Conservation (phyloP, 2,113 vertebrate species). For the Pongo pygmaeus region DNA sequence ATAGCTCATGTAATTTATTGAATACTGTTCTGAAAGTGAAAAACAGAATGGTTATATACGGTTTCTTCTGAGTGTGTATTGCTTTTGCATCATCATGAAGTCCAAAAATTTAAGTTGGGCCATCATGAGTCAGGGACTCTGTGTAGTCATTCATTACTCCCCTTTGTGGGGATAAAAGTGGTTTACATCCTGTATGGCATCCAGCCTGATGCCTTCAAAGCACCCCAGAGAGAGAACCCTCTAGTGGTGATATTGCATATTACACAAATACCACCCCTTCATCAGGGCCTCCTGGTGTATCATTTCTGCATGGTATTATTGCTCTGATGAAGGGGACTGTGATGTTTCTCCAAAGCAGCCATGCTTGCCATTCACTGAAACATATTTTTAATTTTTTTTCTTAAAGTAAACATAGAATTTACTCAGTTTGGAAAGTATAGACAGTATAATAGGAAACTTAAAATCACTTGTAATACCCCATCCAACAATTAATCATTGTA, state of each 20-base stretch:
- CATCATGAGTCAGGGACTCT: neutral
- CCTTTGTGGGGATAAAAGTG: neutral
- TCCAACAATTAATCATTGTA: neutral
- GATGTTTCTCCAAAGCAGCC: neutral
- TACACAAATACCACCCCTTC: neutral
- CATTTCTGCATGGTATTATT: neutral
- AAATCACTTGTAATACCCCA: neutral
- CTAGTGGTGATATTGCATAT: neutral
- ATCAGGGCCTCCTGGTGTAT: accelerated
- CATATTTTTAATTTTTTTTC: neutral
- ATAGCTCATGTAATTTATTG: neutral
- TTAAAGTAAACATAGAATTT: neutral
- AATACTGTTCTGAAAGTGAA: neutral
- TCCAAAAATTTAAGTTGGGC: neutral
- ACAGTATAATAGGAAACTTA: neutral
- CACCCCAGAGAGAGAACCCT: neutral
- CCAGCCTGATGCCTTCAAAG: neutral
- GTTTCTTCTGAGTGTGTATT: neutral
- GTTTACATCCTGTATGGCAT: neutral
- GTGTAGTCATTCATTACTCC: neutral
- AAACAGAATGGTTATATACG: neutral
- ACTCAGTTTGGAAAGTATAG: neutral
- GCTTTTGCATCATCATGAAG: neutral
- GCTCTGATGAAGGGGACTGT: neutral
- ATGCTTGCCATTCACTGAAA: neutral